Percentiles rank a stretch among this genome's conserved stretches.
Conservation (phyloP, 2,797 vertebrate genomes). For the Carcharodon carcharias region DNA sequence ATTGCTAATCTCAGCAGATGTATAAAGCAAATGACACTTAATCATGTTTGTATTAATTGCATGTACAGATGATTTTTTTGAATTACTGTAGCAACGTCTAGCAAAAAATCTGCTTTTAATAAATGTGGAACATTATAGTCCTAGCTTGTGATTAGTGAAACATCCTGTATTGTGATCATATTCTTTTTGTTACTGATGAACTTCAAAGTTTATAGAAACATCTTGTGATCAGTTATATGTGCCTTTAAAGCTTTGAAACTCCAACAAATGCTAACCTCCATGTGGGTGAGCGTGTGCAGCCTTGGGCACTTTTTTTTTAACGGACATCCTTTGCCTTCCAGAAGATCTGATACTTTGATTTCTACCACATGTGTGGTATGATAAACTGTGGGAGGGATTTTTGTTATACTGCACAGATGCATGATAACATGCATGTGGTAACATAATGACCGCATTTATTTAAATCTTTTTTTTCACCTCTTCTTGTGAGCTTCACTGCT, state of each 20-base stretch:
- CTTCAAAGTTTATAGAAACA: slow-evolving; percentile 36
- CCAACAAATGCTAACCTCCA: slow-evolving; percentile 34
- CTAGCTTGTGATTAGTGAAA: slow-evolving; percentile 37
- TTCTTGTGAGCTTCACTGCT: slow-evolving; percentile 5
- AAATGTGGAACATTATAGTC: slow-evolving; percentile 26
- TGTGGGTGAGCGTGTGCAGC: slow-evolving; percentile 36
- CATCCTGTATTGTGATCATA: slow-evolving; percentile 38
- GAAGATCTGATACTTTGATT: slow-evolving; percentile 38
- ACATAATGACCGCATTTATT: slow-evolving; percentile 18
- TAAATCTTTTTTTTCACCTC: neutral
- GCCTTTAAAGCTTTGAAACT: slow-evolving; percentile 36
- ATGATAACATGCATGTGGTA: slow-evolving; percentile 37
- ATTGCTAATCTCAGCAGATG: neutral
- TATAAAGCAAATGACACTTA: neutral
- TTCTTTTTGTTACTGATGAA: slow-evolving; percentile 37
- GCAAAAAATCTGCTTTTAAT: slow-evolving; percentile 35
- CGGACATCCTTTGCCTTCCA: slow-evolving; percentile 37
- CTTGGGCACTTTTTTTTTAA: slow-evolving; percentile 34
- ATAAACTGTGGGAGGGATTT: slow-evolving; percentile 38
- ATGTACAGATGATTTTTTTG: slow-evolving; percentile 13
- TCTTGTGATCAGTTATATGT: slow-evolving; percentile 38
- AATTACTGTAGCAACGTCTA: slow-evolving; percentile 9
- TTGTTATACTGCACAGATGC: slow-evolving; percentile 32
- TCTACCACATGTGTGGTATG: slow-evolving; percentile 38
- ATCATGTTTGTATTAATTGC: slow-evolving; percentile 35